Percentiles rank a stretch among this genome's conserved stretches.
These are phyloP conservation scores for Gymnoscelis rufifasciata DNA, from an alignment of 2,888 invertebrate genomes.

Conservation along the genomic window DNA sequence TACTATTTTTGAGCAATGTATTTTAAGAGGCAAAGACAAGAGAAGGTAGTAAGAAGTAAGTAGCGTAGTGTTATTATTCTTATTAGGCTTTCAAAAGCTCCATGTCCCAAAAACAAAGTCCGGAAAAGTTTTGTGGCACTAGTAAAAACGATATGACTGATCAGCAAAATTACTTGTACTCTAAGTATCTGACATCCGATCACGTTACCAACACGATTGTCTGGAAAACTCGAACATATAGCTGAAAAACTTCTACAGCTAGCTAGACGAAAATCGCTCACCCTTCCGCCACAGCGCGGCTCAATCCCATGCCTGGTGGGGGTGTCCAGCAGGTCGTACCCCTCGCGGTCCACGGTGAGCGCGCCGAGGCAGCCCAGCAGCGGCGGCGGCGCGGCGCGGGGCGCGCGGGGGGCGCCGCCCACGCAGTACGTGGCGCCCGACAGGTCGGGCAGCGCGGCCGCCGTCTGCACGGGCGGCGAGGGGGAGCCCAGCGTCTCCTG, in stretches of 20 bases:
- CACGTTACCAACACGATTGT: too few relatives aligned
- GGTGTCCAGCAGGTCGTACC: constrained; percentile 85
- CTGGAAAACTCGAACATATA: too few relatives aligned
- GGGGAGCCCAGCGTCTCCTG: constrained; percentile 84
- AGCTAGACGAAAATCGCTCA: constrained; percentile 40
- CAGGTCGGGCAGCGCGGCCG: constrained; percentile 82
- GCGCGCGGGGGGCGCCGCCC: constrained; percentile 90
- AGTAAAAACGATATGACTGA: too few relatives aligned
- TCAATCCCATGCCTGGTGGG: constrained; percentile 85
- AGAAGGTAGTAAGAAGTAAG: too few relatives aligned
- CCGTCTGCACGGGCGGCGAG: constrained; percentile 78
- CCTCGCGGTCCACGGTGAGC: constrained; percentile 84
- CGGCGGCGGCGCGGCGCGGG: constrained; percentile 44
- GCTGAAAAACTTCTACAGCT: background rate
- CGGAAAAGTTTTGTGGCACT: background rate
- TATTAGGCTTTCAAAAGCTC: too few relatives aligned
- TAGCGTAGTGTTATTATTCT: too few relatives aligned
- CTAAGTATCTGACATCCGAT: too few relatives aligned
- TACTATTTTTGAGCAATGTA: too few relatives aligned
- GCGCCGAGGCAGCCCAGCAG: constrained; percentile 92
- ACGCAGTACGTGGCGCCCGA: constrained; percentile 85
- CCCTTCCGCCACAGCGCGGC: constrained; percentile 84
- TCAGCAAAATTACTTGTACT: too few relatives aligned
- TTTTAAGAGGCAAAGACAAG: too few relatives aligned
- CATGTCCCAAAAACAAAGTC: too few relatives aligned